A percentile compares a stretch with the other conserved stretches of the same genome.
These are phyloP conservation scores for Scaptomyza caliginosa DNA, from an alignment of 2,888 invertebrate species.

Conservation along the genomic window DNA sequence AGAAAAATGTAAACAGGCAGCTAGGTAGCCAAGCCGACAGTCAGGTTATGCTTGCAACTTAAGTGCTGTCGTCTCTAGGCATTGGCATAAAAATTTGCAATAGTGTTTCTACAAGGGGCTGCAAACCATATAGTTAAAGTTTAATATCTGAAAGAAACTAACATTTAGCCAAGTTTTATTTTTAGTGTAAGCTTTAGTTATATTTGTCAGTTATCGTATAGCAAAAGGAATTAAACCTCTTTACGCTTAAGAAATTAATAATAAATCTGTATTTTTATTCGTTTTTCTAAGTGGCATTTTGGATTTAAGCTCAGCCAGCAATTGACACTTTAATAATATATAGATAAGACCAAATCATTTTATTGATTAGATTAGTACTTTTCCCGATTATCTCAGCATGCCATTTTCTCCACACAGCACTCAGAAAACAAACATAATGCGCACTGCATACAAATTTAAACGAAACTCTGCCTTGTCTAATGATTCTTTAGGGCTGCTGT, in stretches of 20 bases:
- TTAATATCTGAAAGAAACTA: background rate
- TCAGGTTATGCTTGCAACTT: conserved; percentile 41
- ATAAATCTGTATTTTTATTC: too few species aligned
- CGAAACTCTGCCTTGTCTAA: conserved; percentile 13
- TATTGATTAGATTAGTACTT: background rate
- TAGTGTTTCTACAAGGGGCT: conserved; percentile 4
- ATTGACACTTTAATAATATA: background rate
- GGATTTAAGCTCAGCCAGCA: background rate
- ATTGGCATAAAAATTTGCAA: conserved; percentile 15
- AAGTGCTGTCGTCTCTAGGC: conserved; percentile 53
- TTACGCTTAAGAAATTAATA: too few species aligned
- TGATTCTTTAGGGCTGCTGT: conserved; percentile 14
- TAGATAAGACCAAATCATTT: background rate
- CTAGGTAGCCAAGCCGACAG: background rate
- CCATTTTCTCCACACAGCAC: background rate
- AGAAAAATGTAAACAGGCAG: background rate
- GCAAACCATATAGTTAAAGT: background rate
- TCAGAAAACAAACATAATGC: background rate
- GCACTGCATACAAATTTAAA: conserved; percentile 33
- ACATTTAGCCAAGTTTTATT: too few species aligned
- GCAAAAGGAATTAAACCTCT: too few species aligned
- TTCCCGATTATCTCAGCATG: background rate
- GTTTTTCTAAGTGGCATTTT: too few species aligned
- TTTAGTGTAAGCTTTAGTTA: too few species aligned
- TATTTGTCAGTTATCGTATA: too few species aligned